phyloP scores from a whole-genome alignment of 2,888 invertebrate genomes.

The Allophyes oxyacanthae region DNA sequence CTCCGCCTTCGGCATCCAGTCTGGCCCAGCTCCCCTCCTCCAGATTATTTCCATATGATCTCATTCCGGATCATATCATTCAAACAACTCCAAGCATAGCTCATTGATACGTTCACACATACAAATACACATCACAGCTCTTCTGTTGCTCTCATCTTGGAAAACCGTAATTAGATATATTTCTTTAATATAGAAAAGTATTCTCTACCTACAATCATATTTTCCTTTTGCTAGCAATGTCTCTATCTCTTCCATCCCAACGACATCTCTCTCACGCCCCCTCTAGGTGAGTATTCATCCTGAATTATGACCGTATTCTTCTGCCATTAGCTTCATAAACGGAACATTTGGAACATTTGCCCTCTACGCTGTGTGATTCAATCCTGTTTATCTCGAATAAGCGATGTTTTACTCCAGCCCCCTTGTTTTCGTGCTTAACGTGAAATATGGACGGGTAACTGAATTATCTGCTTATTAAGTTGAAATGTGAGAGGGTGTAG shows the following conservation, averaged over 20 bases:
- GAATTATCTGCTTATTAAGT: slow-evolving; percentile 41
- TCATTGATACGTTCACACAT: too few relatives aligned
- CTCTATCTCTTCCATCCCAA: slow-evolving; percentile 14
- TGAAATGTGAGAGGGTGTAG: not conserved
- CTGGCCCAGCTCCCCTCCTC: too few relatives aligned
- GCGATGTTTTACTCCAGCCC: slow-evolving; percentile 31
- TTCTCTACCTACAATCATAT: not conserved
- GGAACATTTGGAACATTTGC: slow-evolving; percentile 25
- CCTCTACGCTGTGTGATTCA: slow-evolving; percentile 42
- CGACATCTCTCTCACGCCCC: slow-evolving; percentile 8
- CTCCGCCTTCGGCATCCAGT: too few relatives aligned
- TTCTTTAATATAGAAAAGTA: too few relatives aligned
- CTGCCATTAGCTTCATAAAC: slow-evolving; percentile 63
- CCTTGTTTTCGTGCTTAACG: slow-evolving; percentile 44
- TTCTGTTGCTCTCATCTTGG: too few relatives aligned
- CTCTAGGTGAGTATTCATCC: slow-evolving; percentile 58
- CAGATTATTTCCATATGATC: too few relatives aligned
- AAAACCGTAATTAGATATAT: too few relatives aligned
- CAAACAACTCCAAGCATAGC: too few relatives aligned
- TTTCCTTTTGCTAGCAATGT: too few relatives aligned
- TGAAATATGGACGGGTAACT: slow-evolving; percentile 46
- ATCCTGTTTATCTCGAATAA: slow-evolving; percentile 57
- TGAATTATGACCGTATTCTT: slow-evolving; percentile 66
- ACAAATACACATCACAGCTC: too few relatives aligned
- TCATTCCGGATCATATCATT: too few relatives aligned